These are phyloP conservation scores for Ooceraea biroi DNA, from an alignment of 1,140 invertebrate species.

Conservation along the genomic window DNA sequence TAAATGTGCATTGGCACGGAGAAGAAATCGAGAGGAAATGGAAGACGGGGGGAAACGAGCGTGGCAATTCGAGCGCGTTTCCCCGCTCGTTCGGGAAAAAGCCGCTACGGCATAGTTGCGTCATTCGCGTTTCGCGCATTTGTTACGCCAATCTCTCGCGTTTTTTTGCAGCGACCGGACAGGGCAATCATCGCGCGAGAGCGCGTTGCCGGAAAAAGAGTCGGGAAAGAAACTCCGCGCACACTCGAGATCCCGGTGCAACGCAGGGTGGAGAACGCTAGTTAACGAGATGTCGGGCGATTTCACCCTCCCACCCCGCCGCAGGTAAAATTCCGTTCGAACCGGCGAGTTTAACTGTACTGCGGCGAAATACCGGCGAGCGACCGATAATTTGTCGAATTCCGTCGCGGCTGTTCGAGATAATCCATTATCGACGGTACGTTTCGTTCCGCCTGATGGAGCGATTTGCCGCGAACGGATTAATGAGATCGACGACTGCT, in stretches of 20 bases:
- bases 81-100: slow-evolving; percentile 11
- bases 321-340: slow-evolving; percentile 23
- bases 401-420: neutral
- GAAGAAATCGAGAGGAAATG: neutral
- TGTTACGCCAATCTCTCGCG: slow-evolving; percentile 48
- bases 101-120: slow-evolving; percentile 7
- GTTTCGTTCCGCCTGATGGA: neutral
- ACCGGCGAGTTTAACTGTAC: slow-evolving; percentile 4
- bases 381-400: slow-evolving; percentile 48
- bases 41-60: slow-evolving; percentile 8
- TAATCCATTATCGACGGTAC: slow-evolving; percentile 42
- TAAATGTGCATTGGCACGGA: neutral
- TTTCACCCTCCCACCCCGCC: slow-evolving; percentile 21
- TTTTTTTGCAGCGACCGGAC: slow-evolving; percentile 38
- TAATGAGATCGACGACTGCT: slow-evolving; percentile 23
- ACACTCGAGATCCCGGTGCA: slow-evolving; percentile 16
- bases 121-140: slow-evolving; percentile 37
- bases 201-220: slow-evolving; percentile 53
- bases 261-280: slow-evolving; percentile 29
- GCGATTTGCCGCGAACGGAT: slow-evolving; percentile 25
- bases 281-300: slow-evolving; percentile 60
- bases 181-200: slow-evolving; percentile 51
- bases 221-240: slow-evolving; percentile 33
- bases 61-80: neutral
- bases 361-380: slow-evolving; percentile 19